Conservation (phyloP, 1,140 invertebrate genomes). For the Tetragonula clypearis region DNA sequence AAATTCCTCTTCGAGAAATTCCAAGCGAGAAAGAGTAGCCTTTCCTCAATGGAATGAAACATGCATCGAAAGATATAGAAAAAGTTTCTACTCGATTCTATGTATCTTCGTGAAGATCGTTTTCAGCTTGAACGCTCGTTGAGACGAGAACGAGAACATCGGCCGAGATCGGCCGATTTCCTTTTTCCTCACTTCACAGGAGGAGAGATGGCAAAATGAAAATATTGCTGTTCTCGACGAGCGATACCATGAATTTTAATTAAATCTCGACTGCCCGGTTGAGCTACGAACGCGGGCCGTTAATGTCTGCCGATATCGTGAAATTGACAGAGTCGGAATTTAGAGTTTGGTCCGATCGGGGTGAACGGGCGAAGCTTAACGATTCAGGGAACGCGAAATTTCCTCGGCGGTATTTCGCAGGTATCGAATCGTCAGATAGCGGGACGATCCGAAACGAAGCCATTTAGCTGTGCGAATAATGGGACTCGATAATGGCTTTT, state of each 20-base stretch:
- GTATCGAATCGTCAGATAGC: slow-evolving; percentile 59
- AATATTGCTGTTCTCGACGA: neutral
- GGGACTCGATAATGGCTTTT: slow-evolving; percentile 64
- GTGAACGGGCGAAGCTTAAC: slow-evolving; percentile 57
- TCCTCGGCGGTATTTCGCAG: slow-evolving; percentile 57
- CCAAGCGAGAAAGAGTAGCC: too few relatives aligned
- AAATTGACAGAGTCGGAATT: slow-evolving; percentile 59
- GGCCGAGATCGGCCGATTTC: neutral
- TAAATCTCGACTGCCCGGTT: slow-evolving; percentile 10
- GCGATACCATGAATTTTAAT: slow-evolving; percentile 18
- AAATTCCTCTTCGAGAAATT: too few relatives aligned
- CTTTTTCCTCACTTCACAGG: neutral
- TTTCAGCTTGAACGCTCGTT: too few relatives aligned
- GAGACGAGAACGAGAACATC: neutral
- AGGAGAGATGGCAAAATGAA: neutral
- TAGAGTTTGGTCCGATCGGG: slow-evolving; percentile 49
- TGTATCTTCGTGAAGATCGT: neutral
- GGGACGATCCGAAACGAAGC: slow-evolving; percentile 45
- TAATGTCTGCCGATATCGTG: slow-evolving; percentile 17
- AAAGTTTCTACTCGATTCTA: neutral
- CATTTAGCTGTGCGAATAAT: slow-evolving; percentile 64
- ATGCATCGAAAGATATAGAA: too few relatives aligned
- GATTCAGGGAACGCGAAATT: slow-evolving; percentile 63
- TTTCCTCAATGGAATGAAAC: too few relatives aligned
- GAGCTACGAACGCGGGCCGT: neutral